Base-by-base conservation (phyloP, 2,113 vertebrate species). In the Grammomys dolichurus region DNA sequence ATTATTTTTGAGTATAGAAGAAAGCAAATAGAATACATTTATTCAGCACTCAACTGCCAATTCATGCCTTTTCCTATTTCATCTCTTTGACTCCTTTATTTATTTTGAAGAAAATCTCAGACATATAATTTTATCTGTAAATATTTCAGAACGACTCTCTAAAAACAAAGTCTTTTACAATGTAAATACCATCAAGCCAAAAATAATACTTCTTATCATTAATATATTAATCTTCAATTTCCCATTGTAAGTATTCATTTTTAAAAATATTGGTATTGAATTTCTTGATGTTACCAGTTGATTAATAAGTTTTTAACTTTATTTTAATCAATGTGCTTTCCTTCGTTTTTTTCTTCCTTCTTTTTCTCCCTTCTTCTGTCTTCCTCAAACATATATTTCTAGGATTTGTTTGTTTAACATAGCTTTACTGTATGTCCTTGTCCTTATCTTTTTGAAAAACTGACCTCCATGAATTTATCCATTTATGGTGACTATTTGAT, bases 191-290 rank as follows among this genome's bases (percentile, higher is more conserved):
- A 51, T 89, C 10, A 73, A 65, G 12, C 16, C 7, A 56, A 70
- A 75, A 58, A 40, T 73, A 91, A 70, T 16, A 75, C 48, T 86
- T n/a, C 3, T 89, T 70, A 26, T 48, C 43, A 70, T 56, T 20
- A 36, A 36, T 43, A 88, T 86, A 73, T 81, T 91, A 81, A 19
- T 91, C n/a, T 81, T 92, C 19, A 69, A 69, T 92, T 95, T 94
- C 31, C 19, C 88, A 48, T 81, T 89, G 20, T 60, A 65, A 65
- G 54, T 69, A 24, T 16, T 24, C 7, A 63, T 84, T 63, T 58
- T 28, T 28, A 63, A 73, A 80, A 54, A 43, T 16, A 1, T 56
- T 60, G 92, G 72, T 28, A 82, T 73, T 90, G 48, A 94, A 24
- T n/a, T 24, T n/a, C 60, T 92, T 84, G 89, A 75, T 88, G 33